Base-by-base conservation (phyloP, 1,140 invertebrate genomes). In the Trachelipus rathkii region DNA sequence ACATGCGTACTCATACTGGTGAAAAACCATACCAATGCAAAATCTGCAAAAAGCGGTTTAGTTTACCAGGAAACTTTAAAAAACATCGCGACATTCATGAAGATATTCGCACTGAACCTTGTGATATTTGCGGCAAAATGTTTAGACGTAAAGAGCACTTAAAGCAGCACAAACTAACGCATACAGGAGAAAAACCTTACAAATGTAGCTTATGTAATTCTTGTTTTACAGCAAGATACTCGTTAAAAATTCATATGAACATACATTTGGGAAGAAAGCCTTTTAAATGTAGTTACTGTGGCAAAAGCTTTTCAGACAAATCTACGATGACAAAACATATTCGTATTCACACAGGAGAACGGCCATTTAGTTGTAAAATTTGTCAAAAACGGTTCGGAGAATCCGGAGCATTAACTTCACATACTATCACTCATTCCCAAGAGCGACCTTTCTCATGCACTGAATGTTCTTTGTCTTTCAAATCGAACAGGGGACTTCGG, bases 151-250 rank as follows among this genome's bases (percentile, higher is more conserved):
- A 89, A 76, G 86, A 87, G 24, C 87, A 89, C 78, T 83, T 91
- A 3, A 87, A 87, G 7, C 85, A 89, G 33, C 92, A 94, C 85
- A 85, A 92, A 46, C 83, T 92, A 76, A 85, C 93, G 53, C 93
- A 94, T 84, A 93, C 91, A 44, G 91, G 91, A 5, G 91, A 93
- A 73, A 87, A 92, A 79, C 92, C 92, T 9, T 94, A 92, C 85
- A 89, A 92, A 82, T 94, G 92, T 85, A 87, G 89, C 74, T 91
- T 93, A 85, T 94, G 93, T 86, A 93, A 92, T 85, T 93, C 93
- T 85, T 92, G 91, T 60, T 94, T 94, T 82, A 93, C 92, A 0
- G 85, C 93, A 44, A 93, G 93, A 21, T 78, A 78, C 84, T 78
- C 77, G 11, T 70, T 84, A 8, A 82, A 83, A 82, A 89, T 89